Conservation (phyloP, 92 coral and sea anemone genomes). For the Epizoanthus rinbou region DNA sequence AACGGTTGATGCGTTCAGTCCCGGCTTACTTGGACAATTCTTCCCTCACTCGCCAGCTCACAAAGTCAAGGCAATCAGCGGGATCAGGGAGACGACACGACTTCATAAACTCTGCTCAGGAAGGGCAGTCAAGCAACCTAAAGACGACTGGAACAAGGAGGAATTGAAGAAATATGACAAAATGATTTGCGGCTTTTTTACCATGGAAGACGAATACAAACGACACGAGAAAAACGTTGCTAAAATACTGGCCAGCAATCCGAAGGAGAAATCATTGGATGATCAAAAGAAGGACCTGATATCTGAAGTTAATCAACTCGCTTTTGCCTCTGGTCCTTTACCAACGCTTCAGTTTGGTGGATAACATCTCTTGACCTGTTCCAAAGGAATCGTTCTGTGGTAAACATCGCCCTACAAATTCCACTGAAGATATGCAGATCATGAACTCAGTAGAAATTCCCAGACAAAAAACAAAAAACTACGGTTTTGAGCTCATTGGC, state of each 20-base stretch:
- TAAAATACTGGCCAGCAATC: conserved; percentile 65
- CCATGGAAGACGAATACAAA: conserved; percentile 76
- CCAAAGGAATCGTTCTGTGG: no score
- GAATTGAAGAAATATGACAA: conserved; percentile 70
- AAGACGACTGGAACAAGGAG: conserved; percentile 69
- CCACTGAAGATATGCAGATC: no score
- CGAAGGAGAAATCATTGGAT: conserved; percentile 68
- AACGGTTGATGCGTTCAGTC: no score
- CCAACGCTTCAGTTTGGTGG: conserved; percentile 69
- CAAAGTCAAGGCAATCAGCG: conserved; percentile 76
- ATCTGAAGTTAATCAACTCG: conserved; percentile 85
- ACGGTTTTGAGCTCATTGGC: no score
- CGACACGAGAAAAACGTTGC: conserved; percentile 85
- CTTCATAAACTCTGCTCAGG: conserved; percentile 87
- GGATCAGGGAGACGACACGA: conserved; percentile 84
- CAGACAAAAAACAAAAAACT: no score
- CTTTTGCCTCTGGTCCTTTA: conserved; percentile 86
- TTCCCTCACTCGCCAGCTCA: conserved; percentile 36
- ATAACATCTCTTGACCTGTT: not conserved
- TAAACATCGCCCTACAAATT: no score
- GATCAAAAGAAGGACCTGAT: conserved; percentile 85
- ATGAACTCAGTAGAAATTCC: no score
- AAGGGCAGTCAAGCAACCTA: conserved; percentile 63
- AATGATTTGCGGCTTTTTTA: conserved; percentile 87
- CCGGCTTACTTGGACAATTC: not conserved